These are phyloP conservation scores for Arion vulgaris DNA, from an alignment of 1,140 invertebrate genomes.

Conservation along the genomic window DNA sequence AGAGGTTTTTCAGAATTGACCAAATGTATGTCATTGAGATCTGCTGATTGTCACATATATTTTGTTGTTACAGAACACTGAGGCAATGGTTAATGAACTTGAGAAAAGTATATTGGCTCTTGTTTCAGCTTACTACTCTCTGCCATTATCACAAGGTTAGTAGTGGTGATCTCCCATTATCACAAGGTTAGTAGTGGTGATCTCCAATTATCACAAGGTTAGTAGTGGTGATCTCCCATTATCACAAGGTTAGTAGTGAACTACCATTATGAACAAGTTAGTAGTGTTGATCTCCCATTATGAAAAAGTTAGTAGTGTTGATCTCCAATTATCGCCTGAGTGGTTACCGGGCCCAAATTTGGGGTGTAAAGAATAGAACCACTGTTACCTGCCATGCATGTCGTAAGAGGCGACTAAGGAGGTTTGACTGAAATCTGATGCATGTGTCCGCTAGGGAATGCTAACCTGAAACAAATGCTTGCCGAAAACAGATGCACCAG, in stretches of 20 bases:
- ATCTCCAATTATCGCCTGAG: not conserved
- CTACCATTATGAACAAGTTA: not conserved
- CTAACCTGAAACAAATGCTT: too few relatives aligned
- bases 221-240: not conserved
- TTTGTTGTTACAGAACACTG: conserved; percentile 14
- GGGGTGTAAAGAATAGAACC: too few relatives aligned
- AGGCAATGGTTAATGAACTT: conserved; percentile 20
- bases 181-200: conserved; percentile 19
- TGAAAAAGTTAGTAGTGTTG: not conserved
- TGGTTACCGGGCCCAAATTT: too few relatives aligned
- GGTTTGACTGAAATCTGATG: too few relatives aligned
- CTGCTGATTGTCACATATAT: too few relatives aligned
- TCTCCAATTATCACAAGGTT: conserved; percentile 24
- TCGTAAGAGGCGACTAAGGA: too few relatives aligned
- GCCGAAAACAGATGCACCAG: too few relatives aligned
- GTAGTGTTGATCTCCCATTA: not conserved
- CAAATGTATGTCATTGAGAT: too few relatives aligned
- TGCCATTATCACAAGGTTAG: conserved; percentile 24
- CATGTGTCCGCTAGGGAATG: not conserved
- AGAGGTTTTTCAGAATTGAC: too few relatives aligned
- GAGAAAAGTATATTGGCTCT: conserved; percentile 29
- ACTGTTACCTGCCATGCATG: too few relatives aligned
- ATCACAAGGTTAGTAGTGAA: conserved; percentile 8
- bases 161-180: not conserved
- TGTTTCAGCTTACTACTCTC: conserved; percentile 23